Conservation (phyloP, 2,888 invertebrate genomes). For the Tortricodes alternella region DNA sequence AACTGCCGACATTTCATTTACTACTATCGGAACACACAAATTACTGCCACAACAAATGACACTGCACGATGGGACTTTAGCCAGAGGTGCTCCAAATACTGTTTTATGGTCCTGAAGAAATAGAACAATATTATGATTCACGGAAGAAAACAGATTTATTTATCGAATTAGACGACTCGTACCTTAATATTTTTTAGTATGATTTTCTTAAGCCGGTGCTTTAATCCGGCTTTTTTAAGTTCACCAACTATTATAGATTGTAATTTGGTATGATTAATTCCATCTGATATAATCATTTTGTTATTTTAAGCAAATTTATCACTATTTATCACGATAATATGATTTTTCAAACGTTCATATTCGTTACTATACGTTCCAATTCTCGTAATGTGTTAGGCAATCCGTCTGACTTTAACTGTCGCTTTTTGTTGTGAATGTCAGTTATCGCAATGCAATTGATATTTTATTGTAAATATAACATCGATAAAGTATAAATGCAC, state of each 20-base stretch:
- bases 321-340: constrained; percentile 23
- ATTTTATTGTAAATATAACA: no score
- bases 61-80: constrained; percentile 74
- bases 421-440: no score
- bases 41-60: constrained; percentile 87
- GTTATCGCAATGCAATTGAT: no score
- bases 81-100: constrained; percentile 75
- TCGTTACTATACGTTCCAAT: constrained; percentile 45
- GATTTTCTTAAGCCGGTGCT: constrained; percentile 86
- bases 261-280: constrained; percentile 75
- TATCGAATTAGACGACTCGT: constrained; percentile 40
- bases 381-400: neutral
- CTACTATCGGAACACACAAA: constrained; percentile 87
- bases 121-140: constrained; percentile 12
- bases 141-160: neutral
- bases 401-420: no score
- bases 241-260: constrained; percentile 84
- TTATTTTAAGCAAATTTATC: constrained; percentile 42
- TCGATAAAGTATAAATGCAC: no score
- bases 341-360: constrained; percentile 52
- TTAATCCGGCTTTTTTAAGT: constrained; percentile 87
- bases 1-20: constrained; percentile 87
- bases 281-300: constrained; percentile 78
- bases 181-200: constrained; percentile 82
- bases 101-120: constrained; percentile 69